Evolutionary conservation across 2,797 vertebrate species (phyloP).

Genomic region (Gallinago solitaria): DNA sequence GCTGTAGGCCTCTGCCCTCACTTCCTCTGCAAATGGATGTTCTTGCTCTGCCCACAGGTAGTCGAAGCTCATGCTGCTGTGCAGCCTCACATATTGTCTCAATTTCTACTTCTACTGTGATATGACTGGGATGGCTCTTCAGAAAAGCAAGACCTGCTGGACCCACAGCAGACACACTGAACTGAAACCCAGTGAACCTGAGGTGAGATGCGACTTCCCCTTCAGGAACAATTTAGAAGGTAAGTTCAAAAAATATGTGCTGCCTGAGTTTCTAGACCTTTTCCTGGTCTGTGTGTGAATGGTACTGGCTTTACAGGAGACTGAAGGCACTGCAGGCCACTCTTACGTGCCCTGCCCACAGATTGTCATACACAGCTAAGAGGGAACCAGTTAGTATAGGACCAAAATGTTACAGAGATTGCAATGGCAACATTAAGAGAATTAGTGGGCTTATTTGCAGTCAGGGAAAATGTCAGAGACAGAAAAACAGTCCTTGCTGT

Average conservation of each 20-base stretch:
- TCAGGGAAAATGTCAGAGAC: not conserved
- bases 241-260: not conserved
- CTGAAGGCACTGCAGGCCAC: not conserved
- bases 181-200: not conserved
- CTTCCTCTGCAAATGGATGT: not conserved
- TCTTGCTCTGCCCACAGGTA: not conserved
- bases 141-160: not conserved
- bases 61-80: not conserved
- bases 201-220: not conserved
- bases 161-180: not conserved
- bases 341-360: not conserved
- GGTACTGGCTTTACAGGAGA: not conserved
- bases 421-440: not conserved
- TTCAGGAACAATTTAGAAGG: not conserved
- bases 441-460: not conserved
- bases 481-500: not conserved
- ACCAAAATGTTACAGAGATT: not conserved
- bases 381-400: not conserved
- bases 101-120: not conserved
- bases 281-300: not conserved
- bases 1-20: not conserved
- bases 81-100: not conserved
- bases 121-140: not conserved
- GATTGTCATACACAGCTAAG: not conserved
- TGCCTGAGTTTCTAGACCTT: not conserved